A percentile compares a stretch with the other conserved stretches of the same genome.
These are phyloP conservation scores for Pegoplata infirma DNA, from an alignment of 2,888 invertebrate species.

Conservation along the genomic window DNA sequence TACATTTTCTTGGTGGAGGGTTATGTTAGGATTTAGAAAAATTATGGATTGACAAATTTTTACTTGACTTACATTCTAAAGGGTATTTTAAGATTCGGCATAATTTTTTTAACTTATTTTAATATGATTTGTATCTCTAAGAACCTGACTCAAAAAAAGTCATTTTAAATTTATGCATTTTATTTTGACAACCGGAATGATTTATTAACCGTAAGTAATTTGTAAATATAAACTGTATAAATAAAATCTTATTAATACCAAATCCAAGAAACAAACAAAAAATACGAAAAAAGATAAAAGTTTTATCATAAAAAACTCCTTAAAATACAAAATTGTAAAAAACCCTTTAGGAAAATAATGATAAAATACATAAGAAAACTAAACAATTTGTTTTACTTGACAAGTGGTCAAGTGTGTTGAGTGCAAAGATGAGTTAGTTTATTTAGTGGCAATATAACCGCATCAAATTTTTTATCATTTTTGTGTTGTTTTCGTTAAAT, in stretches of 20 bases:
- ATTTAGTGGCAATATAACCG: slow-evolving; percentile 17
- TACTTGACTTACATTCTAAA: too few species aligned
- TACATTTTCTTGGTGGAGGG: too few species aligned
- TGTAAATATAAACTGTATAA: slow-evolving; percentile 67
- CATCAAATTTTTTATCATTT: slow-evolving; percentile 50
- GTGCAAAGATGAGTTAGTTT: slow-evolving; percentile 21
- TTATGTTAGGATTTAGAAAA: too few species aligned
- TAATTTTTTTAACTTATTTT: not conserved
- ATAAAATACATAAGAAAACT: slow-evolving; percentile 25
- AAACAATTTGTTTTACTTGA: slow-evolving; percentile 60
- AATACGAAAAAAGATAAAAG: slow-evolving; percentile 29
- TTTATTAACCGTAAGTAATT: slow-evolving; percentile 78
- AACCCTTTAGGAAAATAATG: slow-evolving; percentile 50
- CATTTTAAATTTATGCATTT: slow-evolving; percentile 68
- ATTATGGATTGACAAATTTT: too few species aligned
- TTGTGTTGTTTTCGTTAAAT: slow-evolving; percentile 49
- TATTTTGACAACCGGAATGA: slow-evolving; percentile 76
- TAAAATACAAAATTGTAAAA: slow-evolving; percentile 29
- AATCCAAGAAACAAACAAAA: slow-evolving; percentile 22
- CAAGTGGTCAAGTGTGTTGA: slow-evolving; percentile 64
- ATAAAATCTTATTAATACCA: slow-evolving; percentile 62
- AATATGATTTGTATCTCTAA: not conserved
- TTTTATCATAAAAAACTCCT: slow-evolving; percentile 51
- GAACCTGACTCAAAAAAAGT: slow-evolving; percentile 16
- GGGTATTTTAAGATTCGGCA: too few species aligned